Conservation (phyloP, 2,888 invertebrate genomes). For the Clunio marinus region DNA sequence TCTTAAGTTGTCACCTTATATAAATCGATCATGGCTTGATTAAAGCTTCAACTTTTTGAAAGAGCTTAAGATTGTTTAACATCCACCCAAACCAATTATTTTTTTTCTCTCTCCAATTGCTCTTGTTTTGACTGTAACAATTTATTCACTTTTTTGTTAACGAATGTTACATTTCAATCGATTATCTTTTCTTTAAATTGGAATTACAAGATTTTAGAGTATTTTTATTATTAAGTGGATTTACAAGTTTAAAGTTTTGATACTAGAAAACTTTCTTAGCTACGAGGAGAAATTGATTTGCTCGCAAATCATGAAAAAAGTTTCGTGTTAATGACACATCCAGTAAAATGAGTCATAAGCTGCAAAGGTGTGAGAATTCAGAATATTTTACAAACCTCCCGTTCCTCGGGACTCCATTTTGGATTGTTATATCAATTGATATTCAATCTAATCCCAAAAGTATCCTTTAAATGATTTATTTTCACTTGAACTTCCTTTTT, state of each 20-base stretch:
- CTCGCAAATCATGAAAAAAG: neutral
- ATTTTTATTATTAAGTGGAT: neutral
- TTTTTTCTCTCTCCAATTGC: too few species aligned
- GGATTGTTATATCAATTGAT: neutral
- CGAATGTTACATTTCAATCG: too few species aligned
- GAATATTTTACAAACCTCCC: conserved; percentile 23
- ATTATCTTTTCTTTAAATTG: too few species aligned
- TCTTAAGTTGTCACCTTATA: too few species aligned
- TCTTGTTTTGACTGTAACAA: too few species aligned
- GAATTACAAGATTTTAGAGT: too few species aligned
- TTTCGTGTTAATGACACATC: conserved; percentile 11
- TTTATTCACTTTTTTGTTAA: too few species aligned
- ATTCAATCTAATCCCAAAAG: too few species aligned
- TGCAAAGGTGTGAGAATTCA: neutral
- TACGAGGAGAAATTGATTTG: neutral
- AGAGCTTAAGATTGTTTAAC: too few species aligned
- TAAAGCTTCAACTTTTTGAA: too few species aligned
- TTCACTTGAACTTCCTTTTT: neutral
- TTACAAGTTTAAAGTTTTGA: neutral
- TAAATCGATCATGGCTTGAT: too few species aligned
- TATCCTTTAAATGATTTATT: neutral
- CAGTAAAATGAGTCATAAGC: neutral
- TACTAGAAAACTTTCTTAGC: neutral
- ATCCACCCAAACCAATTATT: too few species aligned
- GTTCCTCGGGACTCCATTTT: conserved; percentile 36